Percentiles rank a stretch among this genome's conserved stretches.
These are phyloP conservation scores for Oscheius onirici DNA, from an alignment of 2,888 invertebrate species.

Conservation along the genomic window DNA sequence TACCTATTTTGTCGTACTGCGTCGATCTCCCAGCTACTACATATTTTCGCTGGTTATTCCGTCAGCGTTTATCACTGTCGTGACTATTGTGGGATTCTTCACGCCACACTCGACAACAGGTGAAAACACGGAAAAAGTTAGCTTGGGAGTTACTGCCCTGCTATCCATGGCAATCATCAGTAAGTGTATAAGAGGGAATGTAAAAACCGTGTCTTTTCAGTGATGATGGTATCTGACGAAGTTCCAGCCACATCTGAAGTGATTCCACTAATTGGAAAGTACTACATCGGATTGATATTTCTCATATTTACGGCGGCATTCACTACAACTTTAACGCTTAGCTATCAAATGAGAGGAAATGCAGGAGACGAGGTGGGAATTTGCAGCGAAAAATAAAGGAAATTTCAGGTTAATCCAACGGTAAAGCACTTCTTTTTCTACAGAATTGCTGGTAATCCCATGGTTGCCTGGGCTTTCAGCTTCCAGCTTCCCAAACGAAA, in stretches of 20 bases:
- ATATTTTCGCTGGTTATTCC: constrained; percentile 69
- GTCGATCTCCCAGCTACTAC: constrained; percentile 68
- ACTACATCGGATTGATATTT: constrained; percentile 68
- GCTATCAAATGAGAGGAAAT: constrained; percentile 68
- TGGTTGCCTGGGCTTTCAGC: constrained; percentile 62
- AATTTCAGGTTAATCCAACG: constrained; percentile 52
- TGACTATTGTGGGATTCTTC: constrained; percentile 70
- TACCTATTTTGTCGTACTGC: constrained; percentile 66
- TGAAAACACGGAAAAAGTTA: constrained; percentile 70
- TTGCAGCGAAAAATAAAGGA: too few species aligned
- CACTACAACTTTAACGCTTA: constrained; percentile 65
- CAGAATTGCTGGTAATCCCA: constrained; percentile 55
- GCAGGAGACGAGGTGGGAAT: constrained; percentile 61
- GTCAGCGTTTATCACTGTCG: constrained; percentile 68
- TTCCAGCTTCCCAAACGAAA: constrained; percentile 56
- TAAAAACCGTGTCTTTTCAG: constrained; percentile 40
- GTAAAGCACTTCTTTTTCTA: constrained; percentile 62
- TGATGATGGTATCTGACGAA: constrained; percentile 68
- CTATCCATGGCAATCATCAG: constrained; percentile 69
- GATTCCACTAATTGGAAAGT: constrained; percentile 68
- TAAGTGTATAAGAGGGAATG: constrained; percentile 35
- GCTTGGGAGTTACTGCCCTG: constrained; percentile 68
- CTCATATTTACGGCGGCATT: constrained; percentile 67
- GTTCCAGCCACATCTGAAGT: constrained; percentile 69
- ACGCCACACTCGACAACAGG: constrained; percentile 70